Evolutionary conservation across 2,113 vertebrate genomes (phyloP).

Genomic region (Bufo bufo): DNA sequence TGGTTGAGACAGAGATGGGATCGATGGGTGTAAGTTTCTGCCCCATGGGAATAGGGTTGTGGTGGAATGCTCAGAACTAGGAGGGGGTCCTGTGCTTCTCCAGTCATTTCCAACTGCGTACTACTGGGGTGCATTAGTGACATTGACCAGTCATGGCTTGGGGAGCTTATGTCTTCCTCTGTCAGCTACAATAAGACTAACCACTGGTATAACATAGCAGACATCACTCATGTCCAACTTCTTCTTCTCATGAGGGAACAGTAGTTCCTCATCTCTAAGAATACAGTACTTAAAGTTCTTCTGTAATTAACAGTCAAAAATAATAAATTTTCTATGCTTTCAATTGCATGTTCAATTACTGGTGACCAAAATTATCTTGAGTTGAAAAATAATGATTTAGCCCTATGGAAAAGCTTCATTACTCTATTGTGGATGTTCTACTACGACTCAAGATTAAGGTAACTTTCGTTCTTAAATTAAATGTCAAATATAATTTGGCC

Average conservation of each 20-base stretch:
- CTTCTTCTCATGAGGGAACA: conserved; percentile 63
- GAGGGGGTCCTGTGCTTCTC: no score
- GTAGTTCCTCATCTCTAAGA: conserved; percentile 66
- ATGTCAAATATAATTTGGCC: conserved; percentile 72
- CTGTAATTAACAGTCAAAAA: conserved; percentile 71
- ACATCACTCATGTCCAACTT: neutral
- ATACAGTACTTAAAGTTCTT: conserved; percentile 59
- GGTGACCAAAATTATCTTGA: conserved; percentile 68
- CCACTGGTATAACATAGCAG: neutral
- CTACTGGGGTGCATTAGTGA: no score
- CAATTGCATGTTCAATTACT: conserved; percentile 72
- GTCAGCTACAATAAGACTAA: no score
- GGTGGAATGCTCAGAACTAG: no score
- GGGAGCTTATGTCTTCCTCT: no score
- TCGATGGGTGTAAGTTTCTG: no score
- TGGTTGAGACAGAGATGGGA: no score
- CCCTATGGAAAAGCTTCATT: conserved; percentile 67
- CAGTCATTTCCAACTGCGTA: no score
- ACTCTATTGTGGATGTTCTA: conserved; percentile 63
- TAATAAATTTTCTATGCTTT: conserved; percentile 68
- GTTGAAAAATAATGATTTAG: conserved; percentile 60
- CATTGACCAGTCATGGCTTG: no score
- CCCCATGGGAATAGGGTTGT: no score
- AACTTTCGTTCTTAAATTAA: conserved; percentile 73
- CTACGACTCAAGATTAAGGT: conserved; percentile 67